Evolutionary conservation across 1,140 invertebrate genomes (phyloP), one percentile per base, ranked within the genome.

Genomic region (Harpegnathos saltator): DNA sequence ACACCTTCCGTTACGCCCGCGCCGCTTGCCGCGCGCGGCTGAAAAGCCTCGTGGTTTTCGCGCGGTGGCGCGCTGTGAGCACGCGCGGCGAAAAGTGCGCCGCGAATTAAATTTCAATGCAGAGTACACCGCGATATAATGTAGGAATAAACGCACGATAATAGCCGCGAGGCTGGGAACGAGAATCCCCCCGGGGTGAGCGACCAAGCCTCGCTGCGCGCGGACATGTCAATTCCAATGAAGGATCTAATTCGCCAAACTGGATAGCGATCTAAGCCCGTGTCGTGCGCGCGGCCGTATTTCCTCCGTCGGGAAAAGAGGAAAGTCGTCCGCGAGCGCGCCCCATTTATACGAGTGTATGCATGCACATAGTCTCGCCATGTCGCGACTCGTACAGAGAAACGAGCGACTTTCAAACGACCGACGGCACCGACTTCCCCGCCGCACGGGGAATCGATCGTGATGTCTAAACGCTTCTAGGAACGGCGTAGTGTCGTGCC

Each of bases 401-500:
- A 89, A 81, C 74, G 66, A n/a, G n/a, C 73, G 88, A 86, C 80
- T 89, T 81, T 81, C 62, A 61, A 86, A 80, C 84, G 84, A 80
- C 26, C 75, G 72, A 68, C 54, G 73, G 61, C 33, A 59, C 59
- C 66, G 72, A 69, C 26, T 48, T 33, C 29, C 4, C 54, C 29
- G 62, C n/a, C 52, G n/a, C 52, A 15, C 12, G 69, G 22, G 17
- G 63, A 68, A 89, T 89, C 88, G 88, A 89, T 89, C 88, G 87
- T 59, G 80, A 74, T 73, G 83, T 87, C 61, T 87, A 83, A 90
- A 90, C 85, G 86, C 11, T 90, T 90, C 89, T 72, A 33, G 82
- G 89, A 90, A 90, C 88, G 80, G 78, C 85, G 38, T 61, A 71
- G 56, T 90, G 78, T 83, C 89, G 89, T 90, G 89, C 83, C 78